These are phyloP conservation scores for Phycodurus eques DNA, from an alignment of 2,113 vertebrate genomes.

Conservation along the genomic window DNA sequence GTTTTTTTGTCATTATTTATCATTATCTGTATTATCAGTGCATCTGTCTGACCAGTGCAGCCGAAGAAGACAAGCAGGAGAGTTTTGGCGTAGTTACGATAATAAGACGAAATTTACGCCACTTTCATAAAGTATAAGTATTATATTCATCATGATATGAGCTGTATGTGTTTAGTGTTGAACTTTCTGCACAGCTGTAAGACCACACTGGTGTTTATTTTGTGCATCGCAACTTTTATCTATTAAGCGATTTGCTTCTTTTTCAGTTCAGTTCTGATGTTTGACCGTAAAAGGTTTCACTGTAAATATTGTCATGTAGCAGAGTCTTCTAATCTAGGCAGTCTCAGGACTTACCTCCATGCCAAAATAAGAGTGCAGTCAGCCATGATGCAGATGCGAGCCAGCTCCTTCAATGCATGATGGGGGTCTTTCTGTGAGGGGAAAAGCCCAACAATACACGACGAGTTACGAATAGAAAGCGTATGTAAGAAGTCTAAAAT, in stretches of 20 bases:
- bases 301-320: neutral
- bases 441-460: neutral
- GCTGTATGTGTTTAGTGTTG: no score
- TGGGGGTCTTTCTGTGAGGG: slow-evolving; percentile 84
- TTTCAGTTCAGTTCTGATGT: neutral
- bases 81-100: no score
- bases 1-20: no score
- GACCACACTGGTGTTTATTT: neutral
- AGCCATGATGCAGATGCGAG: slow-evolving; percentile 85
- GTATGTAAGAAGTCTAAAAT: no score
- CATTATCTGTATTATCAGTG: no score
- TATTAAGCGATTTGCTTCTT: neutral
- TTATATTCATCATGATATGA: no score
- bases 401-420: slow-evolving; percentile 83
- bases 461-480: neutral
- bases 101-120: no score
- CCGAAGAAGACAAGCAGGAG: no score
- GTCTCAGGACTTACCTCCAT: slow-evolving; percentile 79
- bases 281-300: neutral
- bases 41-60: no score
- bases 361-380: slow-evolving; percentile 89
- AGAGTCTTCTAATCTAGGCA: neutral
- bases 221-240: neutral
- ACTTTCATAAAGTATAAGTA: no score
- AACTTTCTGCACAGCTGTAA: neutral